Percentiles rank a stretch among this genome's conserved stretches.
Evolutionary conservation across 2,888 invertebrate species (phyloP).

Genomic region (Mesorhabditis spiculigera): DNA sequence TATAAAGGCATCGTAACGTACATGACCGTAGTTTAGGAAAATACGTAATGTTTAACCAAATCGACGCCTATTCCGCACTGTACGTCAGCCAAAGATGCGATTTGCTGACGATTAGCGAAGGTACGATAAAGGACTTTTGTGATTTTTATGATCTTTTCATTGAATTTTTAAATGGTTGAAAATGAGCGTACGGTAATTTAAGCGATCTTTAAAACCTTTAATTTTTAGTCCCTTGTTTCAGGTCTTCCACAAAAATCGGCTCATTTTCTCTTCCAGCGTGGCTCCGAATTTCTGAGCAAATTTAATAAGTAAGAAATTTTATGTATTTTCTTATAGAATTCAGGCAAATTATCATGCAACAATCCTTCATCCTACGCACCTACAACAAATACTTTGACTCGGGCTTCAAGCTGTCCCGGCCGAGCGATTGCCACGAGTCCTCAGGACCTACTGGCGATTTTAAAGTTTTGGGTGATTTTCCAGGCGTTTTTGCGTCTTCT

Average conservation of each 20-base stretch:
- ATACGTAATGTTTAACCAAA: constrained; percentile 1
- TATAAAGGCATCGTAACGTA: too few species aligned
- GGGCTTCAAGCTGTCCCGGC: constrained; percentile 25
- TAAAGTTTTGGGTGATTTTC: not conserved
- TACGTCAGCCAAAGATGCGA: not conserved
- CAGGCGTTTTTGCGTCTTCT: too few species aligned
- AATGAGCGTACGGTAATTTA: not conserved
- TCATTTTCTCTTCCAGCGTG: not conserved
- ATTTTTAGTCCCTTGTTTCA: not conserved
- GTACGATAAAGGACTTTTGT: not conserved
- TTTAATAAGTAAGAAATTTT: not conserved
- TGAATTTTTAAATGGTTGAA: not conserved
- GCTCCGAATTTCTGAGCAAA: not conserved
- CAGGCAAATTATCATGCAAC: constrained; percentile 31
- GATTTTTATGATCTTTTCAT: not conserved
- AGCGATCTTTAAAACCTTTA: not conserved
- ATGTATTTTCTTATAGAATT: not conserved
- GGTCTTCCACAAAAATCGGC: not conserved
- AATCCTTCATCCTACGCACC: constrained; percentile 28
- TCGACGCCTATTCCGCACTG: not conserved
- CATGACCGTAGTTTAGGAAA: not conserved
- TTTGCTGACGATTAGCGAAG: not conserved
- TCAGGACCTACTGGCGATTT: not conserved
- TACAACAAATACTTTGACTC: constrained; percentile 32
- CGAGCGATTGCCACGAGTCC: constrained; percentile 24